Evolutionary conservation across 2,797 vertebrate species (phyloP), one percentile per base, ranked within the genome.

Genomic region (Chromis chromis): DNA sequence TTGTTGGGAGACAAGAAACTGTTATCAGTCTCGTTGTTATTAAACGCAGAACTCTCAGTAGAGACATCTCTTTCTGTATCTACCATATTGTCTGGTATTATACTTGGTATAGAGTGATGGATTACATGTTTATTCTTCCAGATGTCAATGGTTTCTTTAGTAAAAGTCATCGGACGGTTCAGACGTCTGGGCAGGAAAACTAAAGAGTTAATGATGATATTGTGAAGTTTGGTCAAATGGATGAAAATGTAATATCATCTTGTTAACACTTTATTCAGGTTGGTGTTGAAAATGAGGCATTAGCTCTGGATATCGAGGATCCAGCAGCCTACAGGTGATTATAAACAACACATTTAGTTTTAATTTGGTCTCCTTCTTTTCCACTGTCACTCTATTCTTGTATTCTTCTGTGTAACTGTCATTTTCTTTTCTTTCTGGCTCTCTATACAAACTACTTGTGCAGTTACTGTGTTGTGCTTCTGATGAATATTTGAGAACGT

Each of bases 231-330:
- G 27, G 17, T 54, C 10, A 8, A 12, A n/a, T 55, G 12, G 39
- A 33, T 22, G n/a, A 63, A 42, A 28, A 8, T 27, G n/a, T 49
- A 17, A 19, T 24, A 27, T 53, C 5, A 16, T 56, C 3, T 49
- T 63, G n/a, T 80, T 72, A 17, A 3, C 1, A 31, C 27, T 11
- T 67, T 11, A 27, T 76, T 58, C 44, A 99, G 97, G 62, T 40
- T 14, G 94, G 91, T 81, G 78, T 96, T 65, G 95, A 96, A 78
- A 72, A 70, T 61, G 95, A 96, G 60, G 65, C 70, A 1, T 70
- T 87, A 70, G 87, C 92, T 53, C 88, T 93, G 74, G 97, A 99
- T 85, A 97, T 98, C 69, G 93, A 94, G n/a, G 96, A 97, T 85
- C 93, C 96, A 31, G 85, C 88, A 70, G 95, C 96, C 6, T 95